Conservation (phyloP, 2,888 invertebrate species). For the Dorcus hopei region DNA sequence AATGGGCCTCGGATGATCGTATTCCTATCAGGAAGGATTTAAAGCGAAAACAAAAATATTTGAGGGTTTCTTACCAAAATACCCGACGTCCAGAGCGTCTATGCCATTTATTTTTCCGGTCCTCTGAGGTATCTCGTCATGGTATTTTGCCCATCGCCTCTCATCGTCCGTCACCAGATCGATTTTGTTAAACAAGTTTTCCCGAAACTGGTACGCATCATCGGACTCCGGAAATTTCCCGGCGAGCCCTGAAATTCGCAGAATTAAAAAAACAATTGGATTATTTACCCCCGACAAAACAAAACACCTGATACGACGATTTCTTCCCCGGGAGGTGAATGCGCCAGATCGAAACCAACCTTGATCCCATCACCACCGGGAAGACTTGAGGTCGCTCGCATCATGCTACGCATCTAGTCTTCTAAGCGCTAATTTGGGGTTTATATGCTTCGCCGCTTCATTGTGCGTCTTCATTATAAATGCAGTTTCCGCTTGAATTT, state of each 20-base stretch:
- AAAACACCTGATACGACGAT: constrained; percentile 1
- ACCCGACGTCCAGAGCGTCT: constrained; percentile 55
- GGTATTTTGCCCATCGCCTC: constrained; percentile 70
- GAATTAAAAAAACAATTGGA: background rate
- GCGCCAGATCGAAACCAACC: background rate
- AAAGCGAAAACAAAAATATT: background rate
- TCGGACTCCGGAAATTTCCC: constrained; percentile 77
- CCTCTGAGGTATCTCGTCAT: constrained; percentile 56
- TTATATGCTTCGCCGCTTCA: too few species aligned
- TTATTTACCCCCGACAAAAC: background rate
- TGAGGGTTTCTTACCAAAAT: constrained; percentile 45
- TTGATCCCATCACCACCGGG: too few species aligned
- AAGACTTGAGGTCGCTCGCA: too few species aligned
- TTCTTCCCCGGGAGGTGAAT: background rate
- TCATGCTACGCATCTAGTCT: too few species aligned
- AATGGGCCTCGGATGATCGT: background rate
- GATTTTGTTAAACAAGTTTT: constrained; percentile 72
- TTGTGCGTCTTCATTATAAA: too few species aligned
- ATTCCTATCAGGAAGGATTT: background rate
- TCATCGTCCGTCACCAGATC: constrained; percentile 82
- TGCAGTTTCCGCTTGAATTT: too few species aligned
- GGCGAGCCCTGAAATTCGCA: constrained; percentile 50
- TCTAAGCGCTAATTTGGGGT: too few species aligned
- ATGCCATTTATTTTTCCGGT: constrained; percentile 63
- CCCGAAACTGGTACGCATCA: constrained; percentile 66